These are phyloP conservation scores for Hemistola chrysoprasaria DNA, from an alignment of 2,888 invertebrate genomes.

Conservation along the genomic window DNA sequence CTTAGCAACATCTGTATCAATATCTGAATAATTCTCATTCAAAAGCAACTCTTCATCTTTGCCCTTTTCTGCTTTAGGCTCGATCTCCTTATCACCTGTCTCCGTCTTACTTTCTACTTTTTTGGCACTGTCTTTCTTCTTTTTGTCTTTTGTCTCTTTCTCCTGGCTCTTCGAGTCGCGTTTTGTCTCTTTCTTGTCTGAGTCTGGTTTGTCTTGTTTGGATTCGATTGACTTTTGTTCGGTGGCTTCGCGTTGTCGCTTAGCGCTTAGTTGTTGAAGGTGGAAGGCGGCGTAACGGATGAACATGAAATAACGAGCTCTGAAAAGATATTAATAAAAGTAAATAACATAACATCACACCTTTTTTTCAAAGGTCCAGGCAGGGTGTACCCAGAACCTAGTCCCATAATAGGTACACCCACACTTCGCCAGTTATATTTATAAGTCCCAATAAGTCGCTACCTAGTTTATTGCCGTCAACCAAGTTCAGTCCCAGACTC, in stretches of 20 bases:
- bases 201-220: conserved; percentile 50
- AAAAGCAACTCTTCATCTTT: conserved; percentile 63
- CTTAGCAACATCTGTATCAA: conserved; percentile 93
- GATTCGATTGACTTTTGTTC: conserved; percentile 69
- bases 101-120: conserved; percentile 45
- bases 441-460: no score
- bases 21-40: conserved; percentile 75
- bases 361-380: no score
- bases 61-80: conserved; percentile 39
- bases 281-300: conserved; percentile 98
- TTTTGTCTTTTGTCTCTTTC: conserved; percentile 45
- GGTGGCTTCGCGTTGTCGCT: conserved; percentile 77
- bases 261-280: conserved; percentile 92
- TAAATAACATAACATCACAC: no score
- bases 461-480: no score
- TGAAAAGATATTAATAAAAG: no score
- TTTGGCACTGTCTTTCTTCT: conserved; percentile 53
- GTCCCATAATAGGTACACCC: no score
- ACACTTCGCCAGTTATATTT: no score
- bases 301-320: conserved; percentile 95
- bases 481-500: no score
- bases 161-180: conserved; percentile 65
- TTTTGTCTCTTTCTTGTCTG: conserved; percentile 49
- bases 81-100: conserved; percentile 23
- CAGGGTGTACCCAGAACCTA: no score